Evolutionary conservation across 53 echinoderm and acorn worm species (phyloP), one percentile per base, ranked within the genome.

Genomic region (Holothuria leucospilota): DNA sequence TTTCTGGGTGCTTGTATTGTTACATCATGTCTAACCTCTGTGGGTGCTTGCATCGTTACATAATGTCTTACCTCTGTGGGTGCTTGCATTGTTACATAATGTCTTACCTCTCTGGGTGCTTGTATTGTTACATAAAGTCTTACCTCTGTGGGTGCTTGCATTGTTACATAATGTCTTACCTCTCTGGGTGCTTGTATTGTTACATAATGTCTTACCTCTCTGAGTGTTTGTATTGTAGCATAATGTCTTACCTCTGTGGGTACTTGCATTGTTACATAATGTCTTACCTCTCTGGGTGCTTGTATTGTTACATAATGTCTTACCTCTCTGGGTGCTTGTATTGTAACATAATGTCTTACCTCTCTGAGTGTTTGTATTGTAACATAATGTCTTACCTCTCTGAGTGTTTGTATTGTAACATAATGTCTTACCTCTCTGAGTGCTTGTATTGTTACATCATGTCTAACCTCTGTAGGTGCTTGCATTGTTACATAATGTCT

Each of bases 201-300:
- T 68, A 99, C 99, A 87, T 99, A 99, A 59, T 99, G n/a, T n/a
- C n/a, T n/a, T n/a, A 95, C 99, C 95, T 99, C 99, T 86, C 99
- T 64, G 29, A 95, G 99, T 13, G 99, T 95, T 83, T 99, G 99
- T 90, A 95, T 99, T 63, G 99, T 95, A 68, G 95, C 99, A 87
- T 99, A 99, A 59, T 99, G n/a, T n/a, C n/a, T n/a, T n/a, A 95
- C 99, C 95, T 99, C 99, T 86, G 95, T 64, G 29, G 99, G 99
- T 13, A 95, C 99, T 83, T 99, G 99, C 89, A 95, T 99, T 63
- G 99, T 95, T 68, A 99, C 99, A 87, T 99, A 99, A 59, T 99
- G n/a, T n/a, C n/a, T n/a, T n/a, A 95, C 99, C 95, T 99, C 99
- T 86, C 99, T 64, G 29, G 99, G 99, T 13, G 99, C 99, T 83